These are phyloP conservation scores for Machimus rusticus DNA, from an alignment of 2,888 invertebrate genomes.

Conservation along the genomic window DNA sequence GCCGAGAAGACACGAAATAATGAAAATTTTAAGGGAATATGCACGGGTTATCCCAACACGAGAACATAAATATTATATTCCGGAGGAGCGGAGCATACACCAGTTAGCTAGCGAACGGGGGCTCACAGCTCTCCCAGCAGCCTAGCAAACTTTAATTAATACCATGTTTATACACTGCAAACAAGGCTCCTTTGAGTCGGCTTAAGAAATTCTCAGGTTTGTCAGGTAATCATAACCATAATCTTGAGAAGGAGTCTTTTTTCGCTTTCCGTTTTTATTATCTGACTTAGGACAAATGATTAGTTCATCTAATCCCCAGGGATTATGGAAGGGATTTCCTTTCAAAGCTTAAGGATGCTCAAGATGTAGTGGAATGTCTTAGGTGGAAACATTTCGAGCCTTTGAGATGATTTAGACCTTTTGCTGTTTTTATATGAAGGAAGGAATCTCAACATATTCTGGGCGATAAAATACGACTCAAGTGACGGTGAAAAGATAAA, in stretches of 20 bases:
- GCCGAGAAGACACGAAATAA: neutral
- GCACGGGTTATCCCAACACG: neutral
- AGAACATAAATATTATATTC: neutral
- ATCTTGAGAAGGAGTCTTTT: neutral
- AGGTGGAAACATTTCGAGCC: neutral
- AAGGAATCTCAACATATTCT: neutral
- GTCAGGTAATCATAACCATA: neutral
- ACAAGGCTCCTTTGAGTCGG: neutral
- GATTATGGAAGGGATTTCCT: neutral
- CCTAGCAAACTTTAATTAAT: conserved; percentile 6
- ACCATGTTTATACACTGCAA: neutral
- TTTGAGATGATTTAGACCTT: neutral
- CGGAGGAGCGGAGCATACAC: neutral
- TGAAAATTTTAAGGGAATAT: neutral
- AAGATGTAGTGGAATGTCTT: neutral
- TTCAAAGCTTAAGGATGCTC: neutral
- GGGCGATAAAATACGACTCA: neutral
- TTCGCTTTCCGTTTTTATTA: neutral
- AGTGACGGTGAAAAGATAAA: neutral
- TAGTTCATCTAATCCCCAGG: neutral
- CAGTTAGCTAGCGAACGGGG: neutral
- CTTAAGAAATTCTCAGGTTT: neutral
- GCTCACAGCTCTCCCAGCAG: neutral
- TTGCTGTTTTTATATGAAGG: neutral
- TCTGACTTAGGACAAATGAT: neutral